Evolutionary conservation across 2,888 invertebrate genomes (phyloP), one percentile per base, ranked within the genome.

Genomic region (Machimus atricapillus): DNA sequence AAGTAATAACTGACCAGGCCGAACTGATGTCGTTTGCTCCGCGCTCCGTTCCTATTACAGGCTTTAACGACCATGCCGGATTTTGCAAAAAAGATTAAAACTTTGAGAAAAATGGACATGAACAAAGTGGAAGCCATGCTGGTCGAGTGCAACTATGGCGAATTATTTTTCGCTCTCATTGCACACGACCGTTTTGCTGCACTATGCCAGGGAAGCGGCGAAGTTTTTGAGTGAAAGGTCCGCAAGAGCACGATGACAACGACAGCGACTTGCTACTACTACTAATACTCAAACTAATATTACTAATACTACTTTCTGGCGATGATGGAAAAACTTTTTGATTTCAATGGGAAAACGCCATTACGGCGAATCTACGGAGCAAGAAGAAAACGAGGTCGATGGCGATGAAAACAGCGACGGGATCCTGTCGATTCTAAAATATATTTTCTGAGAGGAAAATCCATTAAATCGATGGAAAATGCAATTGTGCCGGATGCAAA

Each of bases 1-100:
- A 66, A 83, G 37, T 81, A 81, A 81, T 81, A 81, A 40, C 82
- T 79, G 79, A 79, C 79, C 79, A 79, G 6, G 27, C 79, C 52
- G 23, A 34, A 78, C 14, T n/a, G 66, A 66, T 66, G 40, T 78
- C 43, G 40, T 12, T 16, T 78, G 43, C 78, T 78, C 46, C 43
- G 27, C 12, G 66, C 66, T 37, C 40, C 9, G n/a, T n/a, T 23
- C n/a, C 23, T 78, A 40, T 78, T 23, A 27, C 66, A 19, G 23
- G 8, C 19, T n/a, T 58, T 52, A 52, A 34, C 31, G 7, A 78
- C 40, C 2, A 43, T 23, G 66, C 27, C 34, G 34, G 37, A 79
- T 79, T 79, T 79, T 34, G 14, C 8, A 74, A 34, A 76, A 76
- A 76, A 76, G 76, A 76, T 76, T 37, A 76, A 76, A 76, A 76